Base-by-base conservation (phyloP, 2,888 invertebrate species). In the Parnassius apollo region DNA sequence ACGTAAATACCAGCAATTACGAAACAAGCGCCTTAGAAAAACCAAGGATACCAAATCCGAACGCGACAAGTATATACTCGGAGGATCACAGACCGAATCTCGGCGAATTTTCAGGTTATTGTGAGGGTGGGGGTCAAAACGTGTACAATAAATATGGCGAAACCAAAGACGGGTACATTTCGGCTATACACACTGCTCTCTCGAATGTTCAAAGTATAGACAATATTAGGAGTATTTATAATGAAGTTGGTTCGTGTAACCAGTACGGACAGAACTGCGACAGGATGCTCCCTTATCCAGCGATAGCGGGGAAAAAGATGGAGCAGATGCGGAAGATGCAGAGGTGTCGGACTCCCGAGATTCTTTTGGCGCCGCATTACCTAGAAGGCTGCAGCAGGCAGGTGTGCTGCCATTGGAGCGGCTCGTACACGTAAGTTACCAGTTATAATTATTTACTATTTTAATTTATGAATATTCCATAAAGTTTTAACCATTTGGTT, bases 341-440 rank as follows among this genome's bases (percentile, higher is more conserved):
- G 73, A 85, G 94, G 56, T 94, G 95, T 57, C 93, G 96, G 69
- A 96, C 96, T 0, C 95, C 96, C 0, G 96, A 97, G 88, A 94
- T 97, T 48, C 85, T 97, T 45, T 83, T 97, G 35, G 95, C 96
- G 0, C 96, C 97, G 13, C 94, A 95, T 69, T 95, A 95, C 78
- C 80, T 95, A 59, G 93, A 94, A 65, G 83, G 85, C 0, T 87
- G 88, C 61, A 82, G 71, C 54, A 70, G 90, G 35, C 91, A 86
- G 69, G 81, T 89, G 49, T 85, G 92, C 83, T 86, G 92, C 73
- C 84, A 93, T 70, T 87, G 93, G 93, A 83, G 91, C 66, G 76
- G 86, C 35, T 82, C 90, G 0, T 88, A 87, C 56, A 66, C 79
- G 88, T 88, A 53, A 82, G 85, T 82, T 49, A 35, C 35, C 35